Base-by-base conservation (phyloP, 2,888 invertebrate genomes). In the Platycheirus albimanus region DNA sequence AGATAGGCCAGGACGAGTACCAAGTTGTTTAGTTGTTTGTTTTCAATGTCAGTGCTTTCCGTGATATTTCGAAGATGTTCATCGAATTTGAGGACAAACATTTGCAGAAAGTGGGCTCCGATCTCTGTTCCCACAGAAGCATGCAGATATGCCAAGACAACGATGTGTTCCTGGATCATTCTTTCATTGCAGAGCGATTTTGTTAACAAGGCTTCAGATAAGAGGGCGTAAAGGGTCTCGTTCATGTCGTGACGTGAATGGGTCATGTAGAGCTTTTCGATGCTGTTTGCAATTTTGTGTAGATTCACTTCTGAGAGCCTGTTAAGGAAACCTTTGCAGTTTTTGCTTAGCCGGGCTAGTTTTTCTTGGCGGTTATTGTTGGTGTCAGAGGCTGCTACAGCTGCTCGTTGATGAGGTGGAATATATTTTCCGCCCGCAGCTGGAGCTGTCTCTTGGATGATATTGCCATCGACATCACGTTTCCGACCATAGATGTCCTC, bases 401-500 rank as follows among this genome's bases (percentile, higher is more conserved):
- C 88, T 24, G 93, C 93, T 86, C 97, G 92, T 85, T 95, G 92
- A 86, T 95, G 96, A 28, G 98, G 98, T 10, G 98, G 97, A 79
- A 98, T 90, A 87, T 98, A 98, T 84, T 94, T 94, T 3, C n/a
- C n/a, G n/a, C 92, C 56, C 3, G 71, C 38, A 1, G 52, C n/a
- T 7, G 52, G 11, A 0, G 19, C 38, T 0, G 24, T 8, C 2
- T 94, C 94, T 87, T 92, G 91, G 49, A 98, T 91, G 85, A 98
- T 89, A 88, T 95, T 94, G 2, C 98, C 98, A 86, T 95, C 93
- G 87, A 94, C 94, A 88, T 96, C 95, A 85, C 97, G 93, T 86
- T 95, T 93, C 76, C 98, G 92, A 0, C 98, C 98, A 91, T 99
- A 98, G 88, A 99, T 98, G 91, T 99, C 98, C 92, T 98, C 97